phyloP scores from a whole-genome alignment of 2,888 invertebrate genomes.

The Amiota mariae region DNA sequence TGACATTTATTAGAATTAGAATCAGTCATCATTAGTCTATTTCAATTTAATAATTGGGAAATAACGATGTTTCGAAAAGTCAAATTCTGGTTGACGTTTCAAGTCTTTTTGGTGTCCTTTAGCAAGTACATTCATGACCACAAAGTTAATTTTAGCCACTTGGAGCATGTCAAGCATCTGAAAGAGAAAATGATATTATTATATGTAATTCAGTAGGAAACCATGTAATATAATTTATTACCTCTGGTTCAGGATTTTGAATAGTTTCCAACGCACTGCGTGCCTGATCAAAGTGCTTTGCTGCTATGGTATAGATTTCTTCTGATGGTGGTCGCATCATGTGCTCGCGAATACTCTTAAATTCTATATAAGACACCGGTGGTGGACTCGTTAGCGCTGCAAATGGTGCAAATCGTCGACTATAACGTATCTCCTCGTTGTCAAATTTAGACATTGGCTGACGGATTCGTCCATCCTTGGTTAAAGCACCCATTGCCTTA shows the following conservation, averaged over 20 bases:
- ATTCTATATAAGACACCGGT: slow-evolving; percentile 91
- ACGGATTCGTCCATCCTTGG: slow-evolving; percentile 88
- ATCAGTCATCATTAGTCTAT: slow-evolving; percentile 42
- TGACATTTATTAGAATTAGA: neutral
- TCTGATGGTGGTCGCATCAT: slow-evolving; percentile 77
- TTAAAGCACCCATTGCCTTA: slow-evolving; percentile 94
- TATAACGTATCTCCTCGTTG: slow-evolving; percentile 94
- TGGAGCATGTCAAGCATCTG: slow-evolving; percentile 87
- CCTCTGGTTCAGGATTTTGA: slow-evolving; percentile 86
- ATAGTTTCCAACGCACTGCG: slow-evolving; percentile 88
- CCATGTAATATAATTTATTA: slow-evolving; percentile 58
- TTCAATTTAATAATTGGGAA: slow-evolving; percentile 90
- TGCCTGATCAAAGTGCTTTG: slow-evolving; percentile 94
- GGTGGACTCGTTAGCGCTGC: slow-evolving; percentile 90
- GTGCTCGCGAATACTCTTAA: slow-evolving; percentile 85
- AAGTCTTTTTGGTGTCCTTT: slow-evolving; percentile 94
- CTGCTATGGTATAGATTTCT: slow-evolving; percentile 86
- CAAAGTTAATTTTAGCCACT: slow-evolving; percentile 95
- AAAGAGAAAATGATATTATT: slow-evolving; percentile 60
- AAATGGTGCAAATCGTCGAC: slow-evolving; percentile 94
- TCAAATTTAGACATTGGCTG: slow-evolving; percentile 92
- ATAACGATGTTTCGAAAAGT: slow-evolving; percentile 90
- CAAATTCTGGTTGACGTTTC: slow-evolving; percentile 89
- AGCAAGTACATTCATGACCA: slow-evolving; percentile 92
- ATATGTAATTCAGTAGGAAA: slow-evolving; percentile 14